Percentiles rank a stretch among this genome's conserved stretches.
These are phyloP conservation scores for Digitonthophagus gazella DNA, from an alignment of 2,888 invertebrate species.

Conservation along the genomic window DNA sequence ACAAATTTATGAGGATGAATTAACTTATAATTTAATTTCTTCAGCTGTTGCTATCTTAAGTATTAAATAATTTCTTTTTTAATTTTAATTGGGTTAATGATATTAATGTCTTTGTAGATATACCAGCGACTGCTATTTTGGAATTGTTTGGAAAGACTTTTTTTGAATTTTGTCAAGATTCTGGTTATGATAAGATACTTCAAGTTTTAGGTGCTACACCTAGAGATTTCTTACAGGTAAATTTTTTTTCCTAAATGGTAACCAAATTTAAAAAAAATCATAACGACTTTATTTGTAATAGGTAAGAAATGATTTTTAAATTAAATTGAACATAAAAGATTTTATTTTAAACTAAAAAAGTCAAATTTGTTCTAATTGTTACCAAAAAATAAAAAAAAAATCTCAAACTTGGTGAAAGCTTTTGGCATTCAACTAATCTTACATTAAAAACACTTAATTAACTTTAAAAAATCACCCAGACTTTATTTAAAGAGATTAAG, in stretches of 20 bases:
- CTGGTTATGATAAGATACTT: slow-evolving; percentile 94
- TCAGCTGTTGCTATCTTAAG: slow-evolving; percentile 90
- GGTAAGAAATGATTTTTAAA: no score
- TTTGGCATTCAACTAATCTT: no score
- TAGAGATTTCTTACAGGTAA: slow-evolving; percentile 88
- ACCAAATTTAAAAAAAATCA: no score
- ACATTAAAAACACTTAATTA: no score
- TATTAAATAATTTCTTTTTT: slow-evolving; percentile 53
- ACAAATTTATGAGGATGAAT: slow-evolving; percentile 93
- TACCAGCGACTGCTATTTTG: slow-evolving; percentile 84
- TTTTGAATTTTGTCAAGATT: slow-evolving; percentile 95
- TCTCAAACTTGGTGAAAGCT: no score
- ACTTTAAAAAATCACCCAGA: no score
- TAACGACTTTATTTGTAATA: no score
- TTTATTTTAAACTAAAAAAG: no score
- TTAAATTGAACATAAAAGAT: no score
- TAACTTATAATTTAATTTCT: slow-evolving; percentile 89
- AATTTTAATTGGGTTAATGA: neutral
- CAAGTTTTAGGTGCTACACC: slow-evolving; percentile 94
- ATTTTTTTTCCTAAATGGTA: slow-evolving; percentile 19
- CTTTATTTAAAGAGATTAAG: no score
- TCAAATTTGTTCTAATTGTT: no score
- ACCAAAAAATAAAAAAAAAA: no score
- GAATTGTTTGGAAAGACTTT: slow-evolving; percentile 93
- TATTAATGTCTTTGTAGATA: slow-evolving; percentile 61